Percentiles rank a stretch among this genome's conserved stretches.
phyloP scores from a whole-genome alignment of 2,113 vertebrate genomes.

The Antechinus flavipes region DNA sequence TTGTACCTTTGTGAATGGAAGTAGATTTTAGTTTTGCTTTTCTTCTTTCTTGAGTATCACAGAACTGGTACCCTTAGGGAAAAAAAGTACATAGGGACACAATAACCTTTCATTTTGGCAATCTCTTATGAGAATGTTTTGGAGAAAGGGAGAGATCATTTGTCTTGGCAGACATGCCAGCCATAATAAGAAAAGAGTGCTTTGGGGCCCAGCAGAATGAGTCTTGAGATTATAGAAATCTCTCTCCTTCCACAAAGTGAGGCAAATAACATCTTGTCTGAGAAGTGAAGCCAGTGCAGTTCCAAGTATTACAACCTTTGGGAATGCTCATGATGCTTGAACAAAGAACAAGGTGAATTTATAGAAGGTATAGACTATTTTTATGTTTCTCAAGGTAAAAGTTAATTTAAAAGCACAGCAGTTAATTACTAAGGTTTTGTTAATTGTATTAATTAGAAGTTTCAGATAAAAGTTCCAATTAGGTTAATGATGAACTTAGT shows the following conservation, averaged over 20 bases:
- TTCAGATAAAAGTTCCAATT: slow-evolving; percentile 58
- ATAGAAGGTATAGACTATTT: slow-evolving; percentile 13
- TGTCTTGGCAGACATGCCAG: background rate
- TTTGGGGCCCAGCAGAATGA: background rate
- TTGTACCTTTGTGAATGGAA: background rate
- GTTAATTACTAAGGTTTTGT: slow-evolving; percentile 48
- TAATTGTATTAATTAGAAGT: slow-evolving; percentile 47
- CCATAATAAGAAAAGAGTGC: slow-evolving; percentile 6
- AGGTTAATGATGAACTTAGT: slow-evolving; percentile 57
- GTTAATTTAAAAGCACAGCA: slow-evolving; percentile 47
- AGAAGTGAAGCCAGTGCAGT: background rate
- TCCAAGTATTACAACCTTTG: background rate
- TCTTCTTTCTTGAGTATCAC: background rate
- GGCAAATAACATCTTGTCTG: background rate
- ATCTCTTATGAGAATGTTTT: background rate
- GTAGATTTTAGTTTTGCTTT: background rate
- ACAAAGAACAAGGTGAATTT: slow-evolving; percentile 21
- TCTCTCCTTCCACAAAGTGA: background rate
- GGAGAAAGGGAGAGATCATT: background rate
- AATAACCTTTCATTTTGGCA: slow-evolving; percentile 23
- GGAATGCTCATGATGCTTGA: slow-evolving; percentile 3
- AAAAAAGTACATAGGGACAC: background rate
- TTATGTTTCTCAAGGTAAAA: slow-evolving; percentile 57
- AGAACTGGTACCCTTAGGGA: slow-evolving; percentile 6
- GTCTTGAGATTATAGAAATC: background rate